Evolutionary conservation across 2,113 vertebrate genomes (phyloP), one percentile per base, ranked within the genome.

Genomic region (Gallinago jamesoni): DNA sequence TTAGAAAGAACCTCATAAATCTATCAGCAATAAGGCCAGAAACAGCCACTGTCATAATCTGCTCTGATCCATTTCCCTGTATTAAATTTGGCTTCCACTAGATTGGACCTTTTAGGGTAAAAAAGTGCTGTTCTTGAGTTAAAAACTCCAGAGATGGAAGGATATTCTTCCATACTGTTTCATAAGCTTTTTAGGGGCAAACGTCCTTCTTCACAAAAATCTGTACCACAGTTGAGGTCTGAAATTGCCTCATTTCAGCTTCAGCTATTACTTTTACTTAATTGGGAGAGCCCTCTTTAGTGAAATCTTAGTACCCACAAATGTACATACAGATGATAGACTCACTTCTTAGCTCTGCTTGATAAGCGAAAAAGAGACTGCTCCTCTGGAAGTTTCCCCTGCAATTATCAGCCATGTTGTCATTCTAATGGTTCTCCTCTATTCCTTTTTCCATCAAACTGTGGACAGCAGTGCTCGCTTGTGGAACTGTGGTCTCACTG

Each of bases 1-100:
- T 87, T 43, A 91, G 43, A 69, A 72, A 82, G 66, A 67, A 82
- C 41, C 67, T 82, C 66, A 12, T 87, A 84, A 94, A 94, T 90
- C 77, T 72, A 76, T 72, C 53, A 22, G 39, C 67, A 62, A 5
- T 47, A 87, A 92, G 89, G 84, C 89, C 96, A 85, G 45, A 91
- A 89, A 39, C 73, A 86, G 68, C 31, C 27, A 21, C 17, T 12
- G 50, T 0, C 6, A 8, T 50, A 62, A 79, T 69, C 27, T 68
- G 31, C 31, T 87, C 66, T 50, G 48, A 82, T 66, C n/a, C 14
- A 12, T n/a, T 66, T 43, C 28, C 7, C 5, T 27, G 13, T 66
- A 39, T 76, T 55, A 70, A 69, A 55, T 0, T 1, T 48, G 50
- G 43, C 75, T 86, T 81, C 5, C 21, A 5, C 41, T 59, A 37